Evolutionary conservation across 1,140 invertebrate genomes (phyloP).

Genomic region (Zaprionus ornatus): DNA sequence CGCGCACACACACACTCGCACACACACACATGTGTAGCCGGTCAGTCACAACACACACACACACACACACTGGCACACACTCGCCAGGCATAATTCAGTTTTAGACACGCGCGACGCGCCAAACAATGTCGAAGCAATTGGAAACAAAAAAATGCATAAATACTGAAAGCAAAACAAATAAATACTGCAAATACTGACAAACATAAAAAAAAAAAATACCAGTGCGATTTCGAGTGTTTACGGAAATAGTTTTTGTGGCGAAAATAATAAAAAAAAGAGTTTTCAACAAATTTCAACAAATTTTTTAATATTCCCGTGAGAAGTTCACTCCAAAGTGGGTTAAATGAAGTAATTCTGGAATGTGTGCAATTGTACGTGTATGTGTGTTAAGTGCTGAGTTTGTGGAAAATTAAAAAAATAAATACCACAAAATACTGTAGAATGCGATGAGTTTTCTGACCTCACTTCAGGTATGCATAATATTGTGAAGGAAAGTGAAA

Average conservation of each 20-base stretch:
- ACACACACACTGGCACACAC: conserved; percentile 2
- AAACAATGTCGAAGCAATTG: conserved; percentile 12
- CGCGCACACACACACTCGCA: neutral
- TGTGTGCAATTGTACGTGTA: neutral
- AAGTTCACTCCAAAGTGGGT: neutral
- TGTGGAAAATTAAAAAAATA: neutral
- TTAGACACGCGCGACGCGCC: conserved; percentile 38
- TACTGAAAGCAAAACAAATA: neutral
- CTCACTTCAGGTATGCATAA: neutral
- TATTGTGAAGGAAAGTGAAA: neutral
- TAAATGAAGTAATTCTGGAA: neutral
- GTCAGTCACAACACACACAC: conserved; percentile 9
- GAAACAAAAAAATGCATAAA: conserved; percentile 11
- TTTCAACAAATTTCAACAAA: neutral
- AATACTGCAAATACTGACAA: neutral
- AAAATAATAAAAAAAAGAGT: neutral
- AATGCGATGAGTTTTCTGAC: neutral
- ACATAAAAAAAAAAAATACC: neutral
- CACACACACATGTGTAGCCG: conserved; percentile 14
- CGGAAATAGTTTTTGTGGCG: neutral
- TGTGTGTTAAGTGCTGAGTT: neutral
- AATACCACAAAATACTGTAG: neutral
- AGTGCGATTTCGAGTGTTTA: neutral
- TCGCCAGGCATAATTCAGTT: conserved; percentile 38
- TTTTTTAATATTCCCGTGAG: neutral